Conservation (phyloP, 2,113 vertebrate species). For the Ceuthmochares aereus region DNA sequence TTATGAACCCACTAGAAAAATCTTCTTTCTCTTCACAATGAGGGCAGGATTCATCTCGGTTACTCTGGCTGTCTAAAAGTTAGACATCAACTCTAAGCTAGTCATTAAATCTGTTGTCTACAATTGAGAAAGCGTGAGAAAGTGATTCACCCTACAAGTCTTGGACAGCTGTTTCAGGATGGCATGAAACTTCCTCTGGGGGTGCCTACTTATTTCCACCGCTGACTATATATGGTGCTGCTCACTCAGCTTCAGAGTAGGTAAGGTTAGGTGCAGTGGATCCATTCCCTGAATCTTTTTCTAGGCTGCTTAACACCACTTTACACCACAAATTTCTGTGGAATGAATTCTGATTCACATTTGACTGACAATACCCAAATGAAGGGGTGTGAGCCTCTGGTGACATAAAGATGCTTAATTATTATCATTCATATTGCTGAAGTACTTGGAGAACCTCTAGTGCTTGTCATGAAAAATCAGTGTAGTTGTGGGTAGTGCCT, state of each 20-base stretch:
- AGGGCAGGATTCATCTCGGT: not conserved
- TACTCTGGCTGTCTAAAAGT: not conserved
- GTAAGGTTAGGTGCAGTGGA: fast-evolving
- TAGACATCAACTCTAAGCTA: not conserved
- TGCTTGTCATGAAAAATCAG: not conserved
- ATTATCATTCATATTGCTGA: not conserved
- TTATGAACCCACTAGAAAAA: not conserved
- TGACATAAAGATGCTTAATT: not conserved
- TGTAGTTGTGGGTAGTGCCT: not conserved
- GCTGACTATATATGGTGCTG: slow-evolving; percentile 3
- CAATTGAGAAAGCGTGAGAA: not conserved
- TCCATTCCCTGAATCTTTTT: not conserved
- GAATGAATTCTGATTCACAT: not conserved
- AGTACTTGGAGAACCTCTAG: not conserved
- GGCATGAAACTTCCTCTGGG: not conserved
- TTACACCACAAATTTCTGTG: not conserved
- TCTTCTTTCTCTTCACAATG: not conserved
- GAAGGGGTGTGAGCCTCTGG: not conserved
- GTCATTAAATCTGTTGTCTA: not conserved
- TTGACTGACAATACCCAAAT: not conserved
- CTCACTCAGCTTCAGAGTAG: not conserved
- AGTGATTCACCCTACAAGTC: slow-evolving; percentile 1
- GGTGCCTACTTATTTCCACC: not conserved
- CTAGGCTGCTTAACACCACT: not conserved
- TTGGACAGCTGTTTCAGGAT: not conserved